Conservation (phyloP, 2,797 vertebrate species). For the Cyclopterus lumpus region DNA sequence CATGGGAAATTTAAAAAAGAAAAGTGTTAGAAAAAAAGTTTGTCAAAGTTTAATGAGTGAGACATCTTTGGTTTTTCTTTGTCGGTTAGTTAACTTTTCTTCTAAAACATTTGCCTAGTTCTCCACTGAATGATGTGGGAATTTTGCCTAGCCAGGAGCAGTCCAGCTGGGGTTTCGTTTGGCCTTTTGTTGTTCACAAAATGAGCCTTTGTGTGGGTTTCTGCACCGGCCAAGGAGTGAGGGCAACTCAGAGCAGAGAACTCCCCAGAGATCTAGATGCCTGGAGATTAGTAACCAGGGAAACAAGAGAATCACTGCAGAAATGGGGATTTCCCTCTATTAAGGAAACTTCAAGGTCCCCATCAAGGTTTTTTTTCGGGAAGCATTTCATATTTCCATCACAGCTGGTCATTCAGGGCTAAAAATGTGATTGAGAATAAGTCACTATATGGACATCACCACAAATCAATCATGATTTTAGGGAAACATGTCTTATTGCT, state of each 20-base stretch:
- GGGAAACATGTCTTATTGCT: neutral
- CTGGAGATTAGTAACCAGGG: conserved; percentile 88
- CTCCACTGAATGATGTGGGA: conserved; percentile 80
- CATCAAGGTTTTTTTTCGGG: conserved; percentile 27
- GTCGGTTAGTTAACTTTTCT: conserved; percentile 24
- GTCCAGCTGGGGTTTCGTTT: conserved; percentile 86
- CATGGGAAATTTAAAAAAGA: conserved; percentile 13
- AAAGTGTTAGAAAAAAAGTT: conserved; percentile 9
- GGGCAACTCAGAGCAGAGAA: conserved; percentile 79
- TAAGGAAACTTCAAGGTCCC: conserved; percentile 53
- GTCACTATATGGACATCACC: neutral
- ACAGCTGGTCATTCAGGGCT: conserved; percentile 1
- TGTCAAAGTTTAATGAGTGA: conserved; percentile 12
- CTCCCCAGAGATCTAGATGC: conserved; percentile 85
- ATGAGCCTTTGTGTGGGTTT: conserved; percentile 86
- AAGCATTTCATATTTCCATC: conserved; percentile 53
- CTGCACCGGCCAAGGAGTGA: conserved; percentile 79
- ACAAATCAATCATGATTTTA: neutral
- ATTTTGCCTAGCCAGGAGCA: conserved; percentile 69
- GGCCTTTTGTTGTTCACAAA: conserved; percentile 86
- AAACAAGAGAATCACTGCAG: conserved; percentile 79
- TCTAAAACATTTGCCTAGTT: conserved; percentile 46
- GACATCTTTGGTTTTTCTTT: conserved; percentile 19
- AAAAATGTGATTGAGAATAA: neutral
- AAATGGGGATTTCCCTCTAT: conserved; percentile 69